These are phyloP conservation scores for Chelon labrosus DNA, from an alignment of 2,797 vertebrate species.

Conservation along the genomic window DNA sequence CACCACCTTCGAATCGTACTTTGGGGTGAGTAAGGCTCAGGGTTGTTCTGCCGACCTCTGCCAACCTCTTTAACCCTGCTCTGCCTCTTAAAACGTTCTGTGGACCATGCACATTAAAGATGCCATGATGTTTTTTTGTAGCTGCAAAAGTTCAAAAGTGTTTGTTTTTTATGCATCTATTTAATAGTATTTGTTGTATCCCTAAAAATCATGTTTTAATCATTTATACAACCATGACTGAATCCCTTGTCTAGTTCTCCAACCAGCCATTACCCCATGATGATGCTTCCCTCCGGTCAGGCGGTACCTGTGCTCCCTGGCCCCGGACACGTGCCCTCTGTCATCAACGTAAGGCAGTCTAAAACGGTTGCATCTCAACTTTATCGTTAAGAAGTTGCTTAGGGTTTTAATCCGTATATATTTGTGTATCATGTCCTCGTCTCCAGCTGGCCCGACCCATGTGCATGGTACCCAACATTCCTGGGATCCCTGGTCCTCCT, in stretches of 20 bases:
- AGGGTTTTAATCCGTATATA: conserved; percentile 31
- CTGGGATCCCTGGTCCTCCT: conserved; percentile 97
- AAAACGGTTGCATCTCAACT: conserved; percentile 7
- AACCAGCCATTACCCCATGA: conserved; percentile 92
- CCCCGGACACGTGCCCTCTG: conserved; percentile 94
- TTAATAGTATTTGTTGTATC: background rate
- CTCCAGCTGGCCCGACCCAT: conserved; percentile 93
- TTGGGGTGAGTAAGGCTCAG: conserved; percentile 87
- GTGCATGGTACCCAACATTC: conserved; percentile 97
- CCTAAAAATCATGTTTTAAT: background rate
- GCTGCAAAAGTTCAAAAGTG: background rate
- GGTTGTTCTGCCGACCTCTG: background rate
- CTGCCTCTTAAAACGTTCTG: background rate
- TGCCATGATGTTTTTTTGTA: background rate
- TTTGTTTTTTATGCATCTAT: background rate
- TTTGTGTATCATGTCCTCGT: conserved; percentile 52
- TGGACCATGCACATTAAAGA: background rate
- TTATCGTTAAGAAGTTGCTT: conserved; percentile 17
- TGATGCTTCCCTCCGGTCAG: conserved; percentile 96
- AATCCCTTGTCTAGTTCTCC: conserved; percentile 87
- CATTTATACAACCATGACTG: too few species aligned
- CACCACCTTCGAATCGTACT: conserved; percentile 95
- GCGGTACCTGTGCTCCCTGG: conserved; percentile 93
- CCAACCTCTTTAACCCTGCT: conserved; percentile 2
- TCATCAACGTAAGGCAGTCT: conserved; percentile 91